phyloP scores from a whole-genome alignment of 2,797 vertebrate genomes.

The Garrulus glandarius region DNA sequence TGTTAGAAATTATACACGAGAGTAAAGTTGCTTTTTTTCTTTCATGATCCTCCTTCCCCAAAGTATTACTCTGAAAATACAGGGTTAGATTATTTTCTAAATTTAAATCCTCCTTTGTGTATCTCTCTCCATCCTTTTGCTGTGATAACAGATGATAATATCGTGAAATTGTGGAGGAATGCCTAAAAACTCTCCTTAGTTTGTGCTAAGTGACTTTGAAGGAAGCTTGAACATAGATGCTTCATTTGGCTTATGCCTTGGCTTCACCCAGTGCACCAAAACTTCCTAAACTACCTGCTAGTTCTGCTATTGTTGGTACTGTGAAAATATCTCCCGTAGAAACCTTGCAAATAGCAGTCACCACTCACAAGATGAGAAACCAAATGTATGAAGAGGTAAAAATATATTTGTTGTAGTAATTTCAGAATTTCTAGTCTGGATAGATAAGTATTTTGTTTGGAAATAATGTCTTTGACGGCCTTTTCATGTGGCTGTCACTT shows the following conservation, averaged over 20 bases:
- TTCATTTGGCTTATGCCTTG: neutral
- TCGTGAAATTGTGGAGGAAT: neutral
- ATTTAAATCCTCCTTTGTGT: neutral
- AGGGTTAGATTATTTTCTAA: neutral
- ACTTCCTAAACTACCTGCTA: neutral
- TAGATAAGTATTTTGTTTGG: neutral
- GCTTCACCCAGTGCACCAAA: neutral
- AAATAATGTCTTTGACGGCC: neutral
- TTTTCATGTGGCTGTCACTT: neutral
- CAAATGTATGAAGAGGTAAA: conserved; percentile 20
- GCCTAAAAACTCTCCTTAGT: neutral
- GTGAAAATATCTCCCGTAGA: neutral
- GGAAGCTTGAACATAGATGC: neutral
- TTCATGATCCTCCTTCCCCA: neutral
- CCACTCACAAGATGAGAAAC: neutral
- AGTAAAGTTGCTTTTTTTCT: neutral
- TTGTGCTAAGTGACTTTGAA: neutral
- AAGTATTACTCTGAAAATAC: neutral
- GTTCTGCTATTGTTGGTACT: neutral
- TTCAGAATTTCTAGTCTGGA: neutral
- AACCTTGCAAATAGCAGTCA: neutral
- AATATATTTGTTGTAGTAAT: conserved; percentile 2
- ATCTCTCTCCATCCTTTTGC: neutral
- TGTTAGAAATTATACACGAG: neutral
- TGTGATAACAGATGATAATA: neutral